These are phyloP conservation scores for Metridium senile DNA, from an alignment of 92 coral and sea anemone species.

Conservation along the genomic window DNA sequence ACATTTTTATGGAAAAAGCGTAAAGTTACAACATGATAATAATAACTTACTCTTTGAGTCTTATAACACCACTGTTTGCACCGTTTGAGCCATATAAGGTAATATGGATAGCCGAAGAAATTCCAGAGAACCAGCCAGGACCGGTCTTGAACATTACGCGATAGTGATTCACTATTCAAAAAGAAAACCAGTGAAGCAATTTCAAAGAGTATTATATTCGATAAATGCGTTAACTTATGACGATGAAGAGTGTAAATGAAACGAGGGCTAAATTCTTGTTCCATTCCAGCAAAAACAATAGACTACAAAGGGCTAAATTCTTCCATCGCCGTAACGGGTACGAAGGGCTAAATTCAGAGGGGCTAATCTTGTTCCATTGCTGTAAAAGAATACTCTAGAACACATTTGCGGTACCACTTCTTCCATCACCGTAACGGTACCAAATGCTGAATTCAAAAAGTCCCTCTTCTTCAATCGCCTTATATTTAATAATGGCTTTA, in stretches of 20 bases:
- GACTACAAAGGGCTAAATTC: neutral
- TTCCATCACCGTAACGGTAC: neutral
- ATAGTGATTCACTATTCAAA: slow-evolving; percentile 61
- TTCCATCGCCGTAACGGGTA: neutral
- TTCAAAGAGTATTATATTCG: too few species aligned
- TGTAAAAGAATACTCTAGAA: too few species aligned
- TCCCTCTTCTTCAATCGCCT: too few species aligned
- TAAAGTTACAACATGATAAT: too few species aligned
- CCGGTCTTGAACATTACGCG: slow-evolving; percentile 73
- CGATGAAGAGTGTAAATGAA: too few species aligned
- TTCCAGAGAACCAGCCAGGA: slow-evolving; percentile 64
- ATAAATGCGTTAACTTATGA: too few species aligned
- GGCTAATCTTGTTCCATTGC: too few species aligned
- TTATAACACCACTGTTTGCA: slow-evolving; percentile 38
- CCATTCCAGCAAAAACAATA: too few species aligned
- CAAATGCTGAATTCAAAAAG: neutral
- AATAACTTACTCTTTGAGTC: slow-evolving; percentile 46
- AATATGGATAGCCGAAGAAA: slow-evolving; percentile 47
- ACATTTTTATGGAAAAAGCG: too few species aligned
- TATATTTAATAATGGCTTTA: too few species aligned
- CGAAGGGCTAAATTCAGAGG: neutral
- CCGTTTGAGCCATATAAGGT: slow-evolving; percentile 66
- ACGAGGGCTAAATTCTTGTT: too few species aligned
- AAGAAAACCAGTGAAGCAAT: neutral
- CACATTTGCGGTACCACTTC: neutral